A percentile compares a stretch with the other conserved stretches of the same genome.
Conservation (phyloP, 2,113 vertebrate species). For the Nanorana parkeri region DNA sequence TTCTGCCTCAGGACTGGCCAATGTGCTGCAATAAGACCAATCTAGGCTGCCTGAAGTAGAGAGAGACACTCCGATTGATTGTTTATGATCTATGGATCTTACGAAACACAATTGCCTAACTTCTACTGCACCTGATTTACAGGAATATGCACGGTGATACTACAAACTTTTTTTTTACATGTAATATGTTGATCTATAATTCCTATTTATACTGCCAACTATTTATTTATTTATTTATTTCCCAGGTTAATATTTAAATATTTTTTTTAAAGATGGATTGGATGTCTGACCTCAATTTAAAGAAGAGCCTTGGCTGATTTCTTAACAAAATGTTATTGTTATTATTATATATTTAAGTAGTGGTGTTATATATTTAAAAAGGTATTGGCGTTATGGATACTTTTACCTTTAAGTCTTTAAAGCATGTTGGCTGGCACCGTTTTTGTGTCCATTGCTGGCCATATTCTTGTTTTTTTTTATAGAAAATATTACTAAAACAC, state of each 20-base stretch:
- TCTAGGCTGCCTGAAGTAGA: background rate
- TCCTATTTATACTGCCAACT: constrained; percentile 41
- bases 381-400: too few relatives aligned
- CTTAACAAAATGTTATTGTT: background rate
- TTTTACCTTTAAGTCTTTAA: too few relatives aligned
- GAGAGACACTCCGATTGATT: background rate
- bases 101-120: background rate
- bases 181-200: constrained; percentile 25
- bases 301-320: background rate
- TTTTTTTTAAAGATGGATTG: background rate
- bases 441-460: too few relatives aligned
- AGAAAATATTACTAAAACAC: background rate
- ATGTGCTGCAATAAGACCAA: background rate
- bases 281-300: background rate
- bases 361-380: background rate
- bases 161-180: constrained; percentile 35
- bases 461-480: background rate
- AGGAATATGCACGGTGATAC: background rate
- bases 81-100: background rate
- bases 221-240: constrained; percentile 58
- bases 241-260: constrained; percentile 42
- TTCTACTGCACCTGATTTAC: background rate
- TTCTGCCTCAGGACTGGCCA: background rate
- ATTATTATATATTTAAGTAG: constrained; percentile 27
- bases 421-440: too few relatives aligned